A percentile compares a stretch with the other conserved stretches of the same genome.
Conservation (phyloP, 2,113 vertebrate species). For the Cottus gobio region DNA sequence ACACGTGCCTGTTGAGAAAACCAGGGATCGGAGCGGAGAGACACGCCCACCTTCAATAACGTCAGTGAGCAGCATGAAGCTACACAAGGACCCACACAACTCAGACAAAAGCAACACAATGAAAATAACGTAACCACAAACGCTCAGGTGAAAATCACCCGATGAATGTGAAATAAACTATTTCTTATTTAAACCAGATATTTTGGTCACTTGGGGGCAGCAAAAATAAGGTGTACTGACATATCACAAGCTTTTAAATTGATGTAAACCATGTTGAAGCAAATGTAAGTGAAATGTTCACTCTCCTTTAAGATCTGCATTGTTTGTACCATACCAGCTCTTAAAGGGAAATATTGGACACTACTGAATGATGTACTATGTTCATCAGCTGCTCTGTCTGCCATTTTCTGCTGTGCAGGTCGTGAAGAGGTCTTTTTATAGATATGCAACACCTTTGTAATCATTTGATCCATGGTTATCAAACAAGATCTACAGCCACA, state of each 20-base stretch:
- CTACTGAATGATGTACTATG: constrained; percentile 9
- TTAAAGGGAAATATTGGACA: not conserved
- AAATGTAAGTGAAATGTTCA: not conserved
- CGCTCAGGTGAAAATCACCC: no score
- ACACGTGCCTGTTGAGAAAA: no score
- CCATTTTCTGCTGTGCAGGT: not conserved
- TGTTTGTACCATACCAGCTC: constrained; percentile 5
- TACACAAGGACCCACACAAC: no score
- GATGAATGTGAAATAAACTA: constrained; percentile 3
- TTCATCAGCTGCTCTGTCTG: not conserved
- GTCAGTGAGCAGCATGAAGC: no score
- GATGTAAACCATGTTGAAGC: not conserved
- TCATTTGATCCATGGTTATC: not conserved
- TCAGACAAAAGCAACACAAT: no score
- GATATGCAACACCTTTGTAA: not conserved
- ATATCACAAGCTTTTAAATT: not conserved
- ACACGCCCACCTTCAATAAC: no score
- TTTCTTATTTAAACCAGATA: not conserved
- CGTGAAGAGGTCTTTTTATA: not conserved
- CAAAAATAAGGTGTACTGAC: not conserved
- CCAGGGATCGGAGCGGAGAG: no score
- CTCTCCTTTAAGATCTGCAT: not conserved
- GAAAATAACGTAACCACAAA: no score
- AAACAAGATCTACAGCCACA: no score
- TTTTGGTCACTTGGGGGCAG: not conserved